Percentiles rank a stretch among this genome's conserved stretches.
These are phyloP conservation scores for Borostomias antarcticus DNA, from an alignment of 2,797 vertebrate genomes.

Conservation along the genomic window DNA sequence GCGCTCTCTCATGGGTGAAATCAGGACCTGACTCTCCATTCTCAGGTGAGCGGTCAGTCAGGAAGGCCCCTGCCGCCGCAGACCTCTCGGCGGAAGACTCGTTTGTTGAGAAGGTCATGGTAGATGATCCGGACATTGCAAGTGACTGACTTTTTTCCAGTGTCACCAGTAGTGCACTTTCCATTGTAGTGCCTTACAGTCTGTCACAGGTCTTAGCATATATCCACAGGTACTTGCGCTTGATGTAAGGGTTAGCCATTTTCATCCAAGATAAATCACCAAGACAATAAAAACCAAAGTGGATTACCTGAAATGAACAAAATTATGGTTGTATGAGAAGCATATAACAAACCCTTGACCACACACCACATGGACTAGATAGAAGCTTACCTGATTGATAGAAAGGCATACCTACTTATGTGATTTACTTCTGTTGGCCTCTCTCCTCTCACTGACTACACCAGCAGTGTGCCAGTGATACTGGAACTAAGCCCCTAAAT, in stretches of 20 bases:
- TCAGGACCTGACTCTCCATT: slow-evolving; percentile 21
- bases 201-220: slow-evolving; percentile 66
- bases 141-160: slow-evolving; percentile 55
- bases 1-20: slow-evolving; percentile 7
- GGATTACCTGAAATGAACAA: slow-evolving; percentile 54
- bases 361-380: no score
- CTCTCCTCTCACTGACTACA: slow-evolving; percentile 4
- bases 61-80: slow-evolving; percentile 25
- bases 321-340: slow-evolving; percentile 32
- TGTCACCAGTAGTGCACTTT: slow-evolving; percentile 60
- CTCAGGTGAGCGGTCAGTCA: slow-evolving; percentile 35
- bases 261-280: slow-evolving; percentile 37
- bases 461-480: not conserved
- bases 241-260: slow-evolving; percentile 58
- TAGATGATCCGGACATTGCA: slow-evolving; percentile 48
- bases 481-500: slow-evolving; percentile 26
- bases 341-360: slow-evolving; percentile 11
- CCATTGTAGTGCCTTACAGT: slow-evolving; percentile 74
- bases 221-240: slow-evolving; percentile 67
- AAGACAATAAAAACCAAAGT: slow-evolving; percentile 13
- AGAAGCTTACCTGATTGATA: no score
- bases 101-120: slow-evolving; percentile 42
- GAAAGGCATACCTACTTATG: slow-evolving; percentile 9
- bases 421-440: slow-evolving; percentile 16
- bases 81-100: slow-evolving; percentile 41